Evolutionary conservation across 2,797 vertebrate species (phyloP).

Genomic region (Galagoides demidoff): DNA sequence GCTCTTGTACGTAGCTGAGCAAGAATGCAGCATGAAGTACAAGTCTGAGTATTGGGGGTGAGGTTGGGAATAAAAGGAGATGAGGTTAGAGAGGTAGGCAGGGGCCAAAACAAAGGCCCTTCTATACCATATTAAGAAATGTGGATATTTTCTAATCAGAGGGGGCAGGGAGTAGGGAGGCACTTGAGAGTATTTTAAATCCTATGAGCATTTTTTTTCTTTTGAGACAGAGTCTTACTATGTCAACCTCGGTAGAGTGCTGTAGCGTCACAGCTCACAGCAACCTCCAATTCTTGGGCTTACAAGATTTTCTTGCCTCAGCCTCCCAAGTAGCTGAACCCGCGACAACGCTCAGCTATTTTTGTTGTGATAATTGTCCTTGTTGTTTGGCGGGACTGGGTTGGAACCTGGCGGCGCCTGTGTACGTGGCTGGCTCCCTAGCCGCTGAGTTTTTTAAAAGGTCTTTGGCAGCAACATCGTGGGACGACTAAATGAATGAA

Average conservation of each 20-base stretch:
- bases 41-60: neutral
- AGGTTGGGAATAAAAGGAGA: neutral
- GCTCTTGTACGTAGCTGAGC: neutral
- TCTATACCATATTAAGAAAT: conserved; percentile 72
- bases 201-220: neutral
- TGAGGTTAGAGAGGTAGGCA: neutral
- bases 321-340: too few relatives aligned
- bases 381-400: too few relatives aligned
- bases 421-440: too few relatives aligned
- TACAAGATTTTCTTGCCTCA: too few relatives aligned
- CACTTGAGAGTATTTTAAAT: neutral
- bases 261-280: too few relatives aligned
- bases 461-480: neutral
- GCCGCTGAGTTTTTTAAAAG: neutral
- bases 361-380: too few relatives aligned
- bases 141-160: neutral
- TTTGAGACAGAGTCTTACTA: too few relatives aligned
- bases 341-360: too few relatives aligned
- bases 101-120: conserved; percentile 21
- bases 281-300: too few relatives aligned
- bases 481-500: neutral
- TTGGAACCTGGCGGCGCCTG: too few relatives aligned
- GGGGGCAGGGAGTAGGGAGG: neutral
- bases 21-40: neutral
- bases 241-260: too few relatives aligned